Percentiles rank a stretch among this genome's conserved stretches.
These are phyloP conservation scores for Chamaea fasciata DNA, from an alignment of 2,113 vertebrate species.

Conservation along the genomic window DNA sequence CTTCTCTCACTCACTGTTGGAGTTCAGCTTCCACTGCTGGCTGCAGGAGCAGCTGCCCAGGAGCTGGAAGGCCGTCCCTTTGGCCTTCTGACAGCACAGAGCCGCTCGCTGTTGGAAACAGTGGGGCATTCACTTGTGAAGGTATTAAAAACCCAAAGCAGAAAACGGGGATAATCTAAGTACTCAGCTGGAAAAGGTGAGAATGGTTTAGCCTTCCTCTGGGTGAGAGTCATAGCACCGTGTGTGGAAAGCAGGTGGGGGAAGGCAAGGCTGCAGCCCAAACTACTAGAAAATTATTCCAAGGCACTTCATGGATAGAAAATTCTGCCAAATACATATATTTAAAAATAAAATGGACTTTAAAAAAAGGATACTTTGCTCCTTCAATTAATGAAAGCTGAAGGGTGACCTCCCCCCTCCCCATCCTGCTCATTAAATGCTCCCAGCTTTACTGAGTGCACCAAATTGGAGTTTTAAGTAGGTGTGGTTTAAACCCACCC, in stretches of 20 bases:
- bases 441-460: not conserved
- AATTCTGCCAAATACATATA: slow-evolving; percentile 62
- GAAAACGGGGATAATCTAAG: not conserved
- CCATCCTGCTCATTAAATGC: not conserved
- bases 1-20: not conserved
- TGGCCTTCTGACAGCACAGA: not conserved
- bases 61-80: not conserved
- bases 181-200: slow-evolving; percentile 4
- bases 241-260: slow-evolving; percentile 56
- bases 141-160: slow-evolving; percentile 25
- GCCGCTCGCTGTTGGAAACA: not conserved
- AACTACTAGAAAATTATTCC: slow-evolving; percentile 59
- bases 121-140: not conserved
- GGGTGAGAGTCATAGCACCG: slow-evolving; percentile 72
- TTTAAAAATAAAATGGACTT: slow-evolving; percentile 62
- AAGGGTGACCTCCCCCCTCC: not conserved
- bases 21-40: not conserved
- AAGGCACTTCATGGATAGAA: slow-evolving; percentile 83
- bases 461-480: not conserved
- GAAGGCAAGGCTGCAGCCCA: slow-evolving; percentile 61
- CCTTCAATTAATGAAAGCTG: slow-evolving; percentile 57
- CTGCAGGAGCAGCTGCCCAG: not conserved
- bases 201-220: slow-evolving; percentile 64
- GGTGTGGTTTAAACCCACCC: not conserved
- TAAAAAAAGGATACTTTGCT: slow-evolving; percentile 40